phyloP scores from a whole-genome alignment of 2,797 vertebrate genomes.

The Passerculus sandwichensis region DNA sequence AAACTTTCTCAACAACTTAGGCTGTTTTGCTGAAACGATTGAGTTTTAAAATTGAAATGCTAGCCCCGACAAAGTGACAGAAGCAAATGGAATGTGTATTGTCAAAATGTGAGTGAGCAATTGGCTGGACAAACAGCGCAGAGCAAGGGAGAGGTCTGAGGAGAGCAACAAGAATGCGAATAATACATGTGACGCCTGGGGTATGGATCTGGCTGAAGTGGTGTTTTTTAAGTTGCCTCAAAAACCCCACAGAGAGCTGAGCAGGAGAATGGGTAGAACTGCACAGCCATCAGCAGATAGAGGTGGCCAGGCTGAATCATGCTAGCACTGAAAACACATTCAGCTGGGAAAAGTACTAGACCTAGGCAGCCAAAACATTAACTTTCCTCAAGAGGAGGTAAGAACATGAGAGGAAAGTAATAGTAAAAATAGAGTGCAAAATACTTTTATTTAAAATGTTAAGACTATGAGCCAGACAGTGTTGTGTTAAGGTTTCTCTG shows the following conservation, averaged over 20 bases:
- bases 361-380: background rate
- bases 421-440: background rate
- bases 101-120: background rate
- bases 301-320: background rate
- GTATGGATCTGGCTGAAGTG: background rate
- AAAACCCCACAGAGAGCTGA: background rate
- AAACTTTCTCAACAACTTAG: background rate
- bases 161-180: background rate
- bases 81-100: background rate
- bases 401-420: background rate
- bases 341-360: background rate
- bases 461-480: background rate
- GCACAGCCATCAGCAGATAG: background rate
- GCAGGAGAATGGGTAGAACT: background rate
- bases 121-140: background rate
- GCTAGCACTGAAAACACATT: background rate
- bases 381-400: background rate
- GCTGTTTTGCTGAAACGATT: background rate
- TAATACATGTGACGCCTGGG: background rate
- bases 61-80: background rate
- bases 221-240: too few relatives aligned
- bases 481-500: background rate
- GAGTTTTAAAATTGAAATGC: background rate
- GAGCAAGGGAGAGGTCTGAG: background rate
- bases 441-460: background rate